A percentile compares a stretch with the other conserved stretches of the same genome.
These are phyloP conservation scores for Tuta absoluta DNA, from an alignment of 2,888 invertebrate genomes.

Conservation along the genomic window DNA sequence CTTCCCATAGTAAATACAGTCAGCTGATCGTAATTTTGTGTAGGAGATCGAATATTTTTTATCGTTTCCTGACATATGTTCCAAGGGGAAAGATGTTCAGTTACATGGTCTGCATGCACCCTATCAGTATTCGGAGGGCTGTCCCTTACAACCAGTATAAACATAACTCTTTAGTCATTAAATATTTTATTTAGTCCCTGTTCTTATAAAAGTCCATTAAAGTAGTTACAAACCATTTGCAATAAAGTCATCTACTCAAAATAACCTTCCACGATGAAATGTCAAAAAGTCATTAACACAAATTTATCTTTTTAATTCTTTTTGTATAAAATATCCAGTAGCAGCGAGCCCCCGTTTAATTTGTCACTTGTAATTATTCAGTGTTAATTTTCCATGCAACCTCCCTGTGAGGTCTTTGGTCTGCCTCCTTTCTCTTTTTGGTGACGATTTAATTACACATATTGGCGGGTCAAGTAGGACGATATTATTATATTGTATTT, in stretches of 20 bases:
- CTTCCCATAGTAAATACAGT: too few relatives aligned
- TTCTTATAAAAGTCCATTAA: not conserved
- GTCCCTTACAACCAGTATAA: too few relatives aligned
- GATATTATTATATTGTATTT: too few relatives aligned
- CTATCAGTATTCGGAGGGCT: too few relatives aligned
- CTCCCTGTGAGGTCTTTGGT: slow-evolving; percentile 19
- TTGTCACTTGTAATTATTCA: slow-evolving; percentile 35
- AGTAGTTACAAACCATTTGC: not conserved
- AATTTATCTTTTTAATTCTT: slow-evolving; percentile 1
- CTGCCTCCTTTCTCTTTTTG: slow-evolving; percentile 10
- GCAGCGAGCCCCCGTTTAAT: slow-evolving; percentile 35
- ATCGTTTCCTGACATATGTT: too few relatives aligned
- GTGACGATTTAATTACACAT: not conserved
- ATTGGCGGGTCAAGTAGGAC: not conserved
- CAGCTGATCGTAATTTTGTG: too few relatives aligned
- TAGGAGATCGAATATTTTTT: too few relatives aligned
- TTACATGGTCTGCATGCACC: too few relatives aligned
- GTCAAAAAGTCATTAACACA: slow-evolving; percentile 8
- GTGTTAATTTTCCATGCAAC: slow-evolving; percentile 22
- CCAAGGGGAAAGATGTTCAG: too few relatives aligned
- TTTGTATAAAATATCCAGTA: slow-evolving; percentile 1
- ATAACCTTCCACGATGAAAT: slow-evolving; percentile 3
- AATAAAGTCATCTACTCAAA: not conserved
- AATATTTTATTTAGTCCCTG: too few relatives aligned
- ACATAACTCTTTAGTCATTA: too few relatives aligned